phyloP scores from a whole-genome alignment of 2,113 vertebrate species.

The Sander lucioperca region DNA sequence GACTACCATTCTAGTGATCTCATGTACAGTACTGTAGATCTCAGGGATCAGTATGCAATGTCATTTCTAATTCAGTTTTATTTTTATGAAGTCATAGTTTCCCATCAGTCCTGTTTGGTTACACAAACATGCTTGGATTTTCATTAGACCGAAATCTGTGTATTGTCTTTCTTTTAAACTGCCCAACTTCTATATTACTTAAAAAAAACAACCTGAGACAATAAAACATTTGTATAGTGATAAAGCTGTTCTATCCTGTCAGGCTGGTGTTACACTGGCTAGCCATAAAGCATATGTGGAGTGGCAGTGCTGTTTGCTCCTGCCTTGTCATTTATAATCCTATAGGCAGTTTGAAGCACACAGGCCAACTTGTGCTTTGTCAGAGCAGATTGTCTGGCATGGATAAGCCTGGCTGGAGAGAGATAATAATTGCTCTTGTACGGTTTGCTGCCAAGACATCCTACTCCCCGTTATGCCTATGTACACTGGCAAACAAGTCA shows the following conservation, averaged over 20 bases:
- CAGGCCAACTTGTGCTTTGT: conserved; percentile 75
- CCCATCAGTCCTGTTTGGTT: background rate
- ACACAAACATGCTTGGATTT: conserved; percentile 9
- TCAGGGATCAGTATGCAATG: background rate
- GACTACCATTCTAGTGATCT: background rate
- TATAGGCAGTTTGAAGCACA: conserved; percentile 63
- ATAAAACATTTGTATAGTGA: conserved; percentile 43
- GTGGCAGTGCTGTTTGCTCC: conserved; percentile 56
- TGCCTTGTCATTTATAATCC: conserved; percentile 72
- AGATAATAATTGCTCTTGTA: conserved; percentile 72
- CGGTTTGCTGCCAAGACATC: conserved; percentile 71
- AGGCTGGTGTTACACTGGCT: conserved; percentile 46
- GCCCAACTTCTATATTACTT: conserved; percentile 19
- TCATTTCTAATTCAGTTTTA: background rate
- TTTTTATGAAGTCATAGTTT: conserved; percentile 4
- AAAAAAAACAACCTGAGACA: conserved; percentile 22
- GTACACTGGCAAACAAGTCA: conserved; percentile 69
- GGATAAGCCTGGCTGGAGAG: conserved; percentile 67
- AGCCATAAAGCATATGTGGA: conserved; percentile 67
- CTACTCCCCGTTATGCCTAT: conserved; percentile 69
- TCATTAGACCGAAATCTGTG: conserved; percentile 31
- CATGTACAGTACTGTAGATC: background rate
- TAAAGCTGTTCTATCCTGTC: conserved; percentile 37
- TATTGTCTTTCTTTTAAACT: conserved; percentile 40
- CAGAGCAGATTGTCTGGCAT: conserved; percentile 78